These are phyloP conservation scores for Drosophila demipolita DNA, from an alignment of 2,888 invertebrate species.

Conservation along the genomic window DNA sequence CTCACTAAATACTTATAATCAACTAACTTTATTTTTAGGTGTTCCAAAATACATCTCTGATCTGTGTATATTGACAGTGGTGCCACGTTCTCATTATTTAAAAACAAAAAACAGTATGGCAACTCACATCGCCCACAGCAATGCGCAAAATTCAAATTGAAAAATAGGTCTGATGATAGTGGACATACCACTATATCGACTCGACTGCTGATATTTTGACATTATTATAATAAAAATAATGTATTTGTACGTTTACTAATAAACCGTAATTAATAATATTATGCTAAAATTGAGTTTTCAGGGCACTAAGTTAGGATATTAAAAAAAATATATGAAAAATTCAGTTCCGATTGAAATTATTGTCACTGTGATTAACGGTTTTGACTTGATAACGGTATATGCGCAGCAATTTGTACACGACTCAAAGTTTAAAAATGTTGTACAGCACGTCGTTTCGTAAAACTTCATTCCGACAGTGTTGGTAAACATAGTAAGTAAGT, in stretches of 20 bases:
- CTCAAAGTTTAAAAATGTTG: not conserved
- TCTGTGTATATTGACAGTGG: not conserved
- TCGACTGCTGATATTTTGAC: not conserved
- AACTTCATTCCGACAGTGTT: slow-evolving; percentile 26
- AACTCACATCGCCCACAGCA: not conserved
- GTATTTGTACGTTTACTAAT: too few relatives aligned
- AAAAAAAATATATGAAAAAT: not conserved
- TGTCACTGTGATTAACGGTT: not conserved
- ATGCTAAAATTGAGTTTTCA: too few relatives aligned
- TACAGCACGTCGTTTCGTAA: slow-evolving; percentile 9
- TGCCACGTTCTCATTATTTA: slow-evolving; percentile 1
- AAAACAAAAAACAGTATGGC: not conserved
- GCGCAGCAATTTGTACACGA: not conserved
- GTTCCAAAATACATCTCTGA: not conserved
- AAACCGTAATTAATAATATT: too few relatives aligned
- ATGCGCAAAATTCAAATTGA: not conserved
- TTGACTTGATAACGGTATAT: not conserved
- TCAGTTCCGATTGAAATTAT: not conserved
- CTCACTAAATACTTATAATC: slow-evolving; percentile 16
- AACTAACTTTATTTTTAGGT: slow-evolving; percentile 8
- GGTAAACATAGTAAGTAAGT: slow-evolving; percentile 7
- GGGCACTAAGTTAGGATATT: not conserved
- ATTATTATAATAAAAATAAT: too few relatives aligned
- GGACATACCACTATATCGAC: not conserved
- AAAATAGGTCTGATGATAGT: not conserved